These are phyloP conservation scores for Phylloscopus trochilus DNA, from an alignment of 2,113 vertebrate genomes.

Conservation along the genomic window DNA sequence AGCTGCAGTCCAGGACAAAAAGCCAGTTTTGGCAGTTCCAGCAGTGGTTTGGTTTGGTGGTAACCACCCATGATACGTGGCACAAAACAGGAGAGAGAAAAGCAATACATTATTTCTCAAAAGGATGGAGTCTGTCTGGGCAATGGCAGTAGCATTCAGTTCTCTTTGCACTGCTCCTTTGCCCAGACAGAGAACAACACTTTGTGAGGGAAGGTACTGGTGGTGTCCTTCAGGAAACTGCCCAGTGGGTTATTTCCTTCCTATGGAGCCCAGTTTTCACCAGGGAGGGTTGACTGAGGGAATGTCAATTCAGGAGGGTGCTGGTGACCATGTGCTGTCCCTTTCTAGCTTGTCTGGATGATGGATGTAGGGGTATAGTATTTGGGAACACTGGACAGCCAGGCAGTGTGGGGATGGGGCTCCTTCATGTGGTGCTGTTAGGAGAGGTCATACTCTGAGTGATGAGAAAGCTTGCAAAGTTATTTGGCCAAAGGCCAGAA, in stretches of 20 bases:
- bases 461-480: neutral
- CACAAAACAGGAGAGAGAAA: neutral
- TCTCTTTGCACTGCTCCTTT: neutral
- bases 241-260: neutral
- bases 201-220: neutral
- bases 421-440: neutral
- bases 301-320: neutral
- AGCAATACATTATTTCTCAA: rapidly evolving
- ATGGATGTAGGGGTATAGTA: rapidly evolving
- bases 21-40: neutral
- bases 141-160: neutral
- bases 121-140: neutral
- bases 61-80: neutral
- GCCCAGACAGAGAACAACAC: neutral
- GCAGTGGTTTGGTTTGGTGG: neutral
- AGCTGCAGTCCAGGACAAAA: neutral
- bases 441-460: neutral
- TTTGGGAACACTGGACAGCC: neutral
- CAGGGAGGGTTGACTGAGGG: neutral
- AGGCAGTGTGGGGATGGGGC: neutral
- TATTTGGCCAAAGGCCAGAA: neutral
- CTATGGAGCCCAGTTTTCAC: neutral
- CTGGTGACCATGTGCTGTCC: neutral
- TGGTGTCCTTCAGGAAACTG: neutral
- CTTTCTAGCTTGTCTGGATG: neutral